These are phyloP conservation scores for Athalia circularis DNA, from an alignment of 2,888 invertebrate genomes.

Conservation along the genomic window DNA sequence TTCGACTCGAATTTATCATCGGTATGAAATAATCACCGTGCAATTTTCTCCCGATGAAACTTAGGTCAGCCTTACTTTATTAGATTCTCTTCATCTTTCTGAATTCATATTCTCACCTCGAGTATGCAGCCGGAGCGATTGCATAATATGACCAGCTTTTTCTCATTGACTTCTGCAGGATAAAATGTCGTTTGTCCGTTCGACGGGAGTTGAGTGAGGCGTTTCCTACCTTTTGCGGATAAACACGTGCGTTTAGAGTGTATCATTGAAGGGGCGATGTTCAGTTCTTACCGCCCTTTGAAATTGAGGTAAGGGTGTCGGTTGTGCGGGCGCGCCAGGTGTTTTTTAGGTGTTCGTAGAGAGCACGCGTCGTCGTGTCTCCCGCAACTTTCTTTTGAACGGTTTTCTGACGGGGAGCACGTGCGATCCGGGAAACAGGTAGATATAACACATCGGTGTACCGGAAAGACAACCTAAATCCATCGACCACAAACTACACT, in stretches of 20 bases:
- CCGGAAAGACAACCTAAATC: too few relatives aligned
- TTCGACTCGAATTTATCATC: neutral
- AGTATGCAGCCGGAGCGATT: too few relatives aligned
- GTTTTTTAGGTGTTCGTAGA: conserved; percentile 14
- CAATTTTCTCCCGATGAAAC: too few relatives aligned
- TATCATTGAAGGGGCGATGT: neutral
- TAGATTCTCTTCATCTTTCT: too few relatives aligned
- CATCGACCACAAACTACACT: too few relatives aligned
- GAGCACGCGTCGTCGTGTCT: conserved; percentile 25
- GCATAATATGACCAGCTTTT: too few relatives aligned
- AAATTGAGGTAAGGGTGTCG: neutral
- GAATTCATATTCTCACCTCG: too few relatives aligned
- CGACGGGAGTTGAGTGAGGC: too few relatives aligned
- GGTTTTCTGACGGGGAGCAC: conserved; percentile 22
- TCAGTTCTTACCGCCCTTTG: neutral
- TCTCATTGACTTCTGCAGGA: too few relatives aligned
- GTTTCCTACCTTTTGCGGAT: too few relatives aligned
- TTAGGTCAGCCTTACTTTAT: too few relatives aligned
- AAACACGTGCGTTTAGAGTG: neutral
- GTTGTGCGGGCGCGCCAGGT: conserved; percentile 2
- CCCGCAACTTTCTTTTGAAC: conserved; percentile 29
- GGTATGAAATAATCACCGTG: neutral
- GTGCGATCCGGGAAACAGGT: conserved; percentile 39
- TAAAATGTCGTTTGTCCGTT: too few relatives aligned
- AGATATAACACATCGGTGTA: neutral